Conservation (phyloP, 2,113 vertebrate genomes). For the Oxyura jamaicensis region DNA sequence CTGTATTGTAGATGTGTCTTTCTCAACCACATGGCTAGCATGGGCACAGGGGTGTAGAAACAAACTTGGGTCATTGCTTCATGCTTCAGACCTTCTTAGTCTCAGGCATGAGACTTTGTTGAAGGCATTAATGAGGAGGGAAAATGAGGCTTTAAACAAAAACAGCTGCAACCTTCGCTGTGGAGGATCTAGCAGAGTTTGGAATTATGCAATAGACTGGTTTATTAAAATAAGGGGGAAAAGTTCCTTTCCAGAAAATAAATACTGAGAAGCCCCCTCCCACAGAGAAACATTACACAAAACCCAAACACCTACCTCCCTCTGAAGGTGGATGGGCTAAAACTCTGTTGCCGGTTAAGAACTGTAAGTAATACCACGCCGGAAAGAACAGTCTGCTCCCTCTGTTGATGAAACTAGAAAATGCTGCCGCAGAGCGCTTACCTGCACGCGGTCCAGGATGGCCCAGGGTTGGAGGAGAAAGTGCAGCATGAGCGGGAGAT, state of each 20-base stretch:
- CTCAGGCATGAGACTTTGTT: background rate
- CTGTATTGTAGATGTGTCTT: background rate
- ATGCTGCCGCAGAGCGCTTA: background rate
- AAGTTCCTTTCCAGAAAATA: background rate
- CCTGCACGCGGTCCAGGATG: background rate
- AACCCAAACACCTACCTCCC: background rate
- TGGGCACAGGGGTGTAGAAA: background rate
- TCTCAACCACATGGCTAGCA: background rate
- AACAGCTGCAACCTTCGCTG: slow-evolving; percentile 41
- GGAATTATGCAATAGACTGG: slow-evolving; percentile 1
- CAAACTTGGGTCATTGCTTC: background rate
- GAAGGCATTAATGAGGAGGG: slow-evolving; percentile 36
- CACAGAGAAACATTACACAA: background rate
- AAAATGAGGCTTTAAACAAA: slow-evolving; percentile 44
- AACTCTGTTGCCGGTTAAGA: background rate
- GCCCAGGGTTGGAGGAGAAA: background rate
- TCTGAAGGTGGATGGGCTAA: background rate
- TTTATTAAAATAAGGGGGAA: background rate
- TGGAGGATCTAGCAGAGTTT: background rate
- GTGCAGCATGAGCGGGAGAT: background rate
- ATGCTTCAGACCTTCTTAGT: slow-evolving; percentile 10
- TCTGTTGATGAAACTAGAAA: background rate
- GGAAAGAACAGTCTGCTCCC: background rate
- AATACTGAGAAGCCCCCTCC: too few species aligned
- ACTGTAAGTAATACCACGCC: background rate